phyloP scores from a whole-genome alignment of 2,113 vertebrate genomes.

The Bubalus kerabau region DNA sequence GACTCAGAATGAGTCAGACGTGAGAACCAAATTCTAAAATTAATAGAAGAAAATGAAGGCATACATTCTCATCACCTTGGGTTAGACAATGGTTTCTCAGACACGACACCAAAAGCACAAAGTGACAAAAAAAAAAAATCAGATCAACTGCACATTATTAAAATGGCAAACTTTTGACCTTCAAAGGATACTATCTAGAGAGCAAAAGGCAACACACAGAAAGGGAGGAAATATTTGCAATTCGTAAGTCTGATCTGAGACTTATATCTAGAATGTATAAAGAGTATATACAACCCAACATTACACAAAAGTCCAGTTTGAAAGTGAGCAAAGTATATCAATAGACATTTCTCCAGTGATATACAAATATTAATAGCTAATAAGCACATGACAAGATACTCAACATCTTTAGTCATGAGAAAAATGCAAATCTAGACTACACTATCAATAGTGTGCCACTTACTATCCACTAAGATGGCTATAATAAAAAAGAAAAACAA shows the following conservation, averaged over 20 bases:
- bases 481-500: background rate
- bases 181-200: background rate
- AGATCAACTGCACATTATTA: background rate
- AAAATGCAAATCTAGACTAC: background rate
- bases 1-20: background rate
- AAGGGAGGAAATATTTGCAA: background rate
- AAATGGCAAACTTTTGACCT: background rate
- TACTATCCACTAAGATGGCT: no score
- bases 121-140: background rate
- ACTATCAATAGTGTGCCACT: background rate
- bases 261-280: background rate
- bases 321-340: background rate
- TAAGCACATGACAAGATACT: background rate
- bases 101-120: background rate
- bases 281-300: background rate
- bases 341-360: background rate
- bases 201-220: background rate
- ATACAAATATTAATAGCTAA: background rate
- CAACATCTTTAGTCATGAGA: background rate
- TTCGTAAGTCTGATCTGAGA: background rate
- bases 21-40: background rate
- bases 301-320: background rate
- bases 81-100: background rate
- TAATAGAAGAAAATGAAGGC: background rate
- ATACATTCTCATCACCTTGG: background rate